Evolutionary conservation across 2,113 vertebrate species (phyloP).

Genomic region (Rana temporaria): DNA sequence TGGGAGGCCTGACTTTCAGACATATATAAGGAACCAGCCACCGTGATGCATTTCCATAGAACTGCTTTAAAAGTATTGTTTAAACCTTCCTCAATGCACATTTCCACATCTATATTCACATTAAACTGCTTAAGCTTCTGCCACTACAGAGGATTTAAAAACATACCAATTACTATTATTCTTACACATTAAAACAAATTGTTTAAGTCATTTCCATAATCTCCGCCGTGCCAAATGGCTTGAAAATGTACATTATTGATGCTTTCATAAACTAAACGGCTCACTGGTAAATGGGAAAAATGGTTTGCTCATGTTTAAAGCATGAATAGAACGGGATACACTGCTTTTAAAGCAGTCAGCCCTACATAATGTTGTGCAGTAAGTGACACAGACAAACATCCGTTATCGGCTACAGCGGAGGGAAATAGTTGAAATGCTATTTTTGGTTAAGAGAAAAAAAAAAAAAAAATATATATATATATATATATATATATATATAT

Average conservation of each 20-base stretch:
- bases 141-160: not conserved
- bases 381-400: slow-evolving; percentile 2
- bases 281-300: slow-evolving; percentile 22
- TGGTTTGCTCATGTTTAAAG: slow-evolving; percentile 20
- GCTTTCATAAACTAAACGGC: not conserved
- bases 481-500: too few species aligned
- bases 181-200: slow-evolving; percentile 37
- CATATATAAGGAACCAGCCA: too few species aligned
- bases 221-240: not conserved
- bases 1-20: too few species aligned
- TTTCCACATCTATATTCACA: not conserved
- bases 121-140: not conserved
- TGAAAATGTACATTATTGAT: slow-evolving; percentile 47
- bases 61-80: not conserved
- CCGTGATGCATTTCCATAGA: too few species aligned
- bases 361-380: not conserved
- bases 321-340: not conserved
- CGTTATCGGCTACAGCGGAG: not conserved
- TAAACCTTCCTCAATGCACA: not conserved
- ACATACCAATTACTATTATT: slow-evolving; percentile 5
- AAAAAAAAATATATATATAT: too few species aligned
- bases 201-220: slow-evolving; percentile 19
- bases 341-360: slow-evolving; percentile 41
- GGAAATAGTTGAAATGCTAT: not conserved
- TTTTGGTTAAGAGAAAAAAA: too few species aligned